Base-by-base conservation (phyloP, 1,140 invertebrate genomes). In the Lucilia cuprina region DNA sequence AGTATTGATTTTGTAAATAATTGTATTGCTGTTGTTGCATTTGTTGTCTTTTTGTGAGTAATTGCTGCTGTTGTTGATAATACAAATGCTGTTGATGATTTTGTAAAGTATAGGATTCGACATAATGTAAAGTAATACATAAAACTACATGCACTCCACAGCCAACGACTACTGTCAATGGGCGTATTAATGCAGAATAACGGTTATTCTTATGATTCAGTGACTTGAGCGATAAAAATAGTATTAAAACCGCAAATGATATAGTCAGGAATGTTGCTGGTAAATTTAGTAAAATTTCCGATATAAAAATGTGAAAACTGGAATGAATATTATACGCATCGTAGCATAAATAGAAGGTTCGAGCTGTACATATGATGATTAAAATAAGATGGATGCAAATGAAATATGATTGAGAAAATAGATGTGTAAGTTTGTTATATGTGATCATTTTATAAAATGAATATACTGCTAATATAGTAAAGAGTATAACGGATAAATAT, bases 251-350 rank as follows among this genome's bases (percentile, higher is more conserved):
- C 13, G 96, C 95, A 89, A 98, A 97, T 0, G 96, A 95, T 2
- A 97, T 95, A 14, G 96, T 96, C 12, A 98, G 89, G 82, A 97
- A 94, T 82, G 97, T 97, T 25, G 96, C 95, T 0, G 96, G 96
- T 34, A 97, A 93, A 87, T 97, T 95, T 83, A 97, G 94, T 3
- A 98, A 89, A n/a, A 98, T 94, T 84, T 95, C 94, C 41, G 96
- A 95, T 13, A 97, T 90, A 55, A 96, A 94, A n/a, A 94, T 93
- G 49, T 95, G 95, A 86, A 97, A 93, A 0, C 95, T 95, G 65
- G 93, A 93, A 84, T 95, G 94, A 9, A 96, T 94, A 87, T 98
- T 98, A 88, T 98, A 98, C 0, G 96, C 95, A 92, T 98, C 97
- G 87, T 97, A 96, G 86, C 97, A 96, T 80, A 98, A 93, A 88